phyloP scores from a whole-genome alignment of 2,888 invertebrate genomes.

The Tolmerus cingulatus region DNA sequence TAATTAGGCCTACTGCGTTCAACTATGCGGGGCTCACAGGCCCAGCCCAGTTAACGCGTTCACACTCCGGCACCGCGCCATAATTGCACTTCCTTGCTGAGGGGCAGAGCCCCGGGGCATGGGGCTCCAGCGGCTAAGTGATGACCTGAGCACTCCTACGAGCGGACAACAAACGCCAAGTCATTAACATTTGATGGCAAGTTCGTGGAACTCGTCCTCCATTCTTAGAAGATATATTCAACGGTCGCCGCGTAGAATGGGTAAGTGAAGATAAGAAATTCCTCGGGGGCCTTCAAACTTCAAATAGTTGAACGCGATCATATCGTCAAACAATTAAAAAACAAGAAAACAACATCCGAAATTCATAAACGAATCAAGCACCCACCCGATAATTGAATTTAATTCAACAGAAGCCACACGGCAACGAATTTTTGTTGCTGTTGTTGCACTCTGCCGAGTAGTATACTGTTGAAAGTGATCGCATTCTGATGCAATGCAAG shows the following conservation, averaged over 20 bases:
- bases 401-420: neutral
- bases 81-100: slow-evolving; percentile 9
- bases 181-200: neutral
- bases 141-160: neutral
- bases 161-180: neutral
- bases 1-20: neutral
- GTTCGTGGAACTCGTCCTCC: neutral
- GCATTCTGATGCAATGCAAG: neutral
- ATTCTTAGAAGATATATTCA: neutral
- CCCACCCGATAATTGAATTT: neutral
- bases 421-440: neutral
- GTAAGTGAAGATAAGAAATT: neutral
- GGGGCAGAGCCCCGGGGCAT: neutral
- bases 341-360: neutral
- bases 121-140: neutral
- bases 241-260: neutral
- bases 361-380: neutral
- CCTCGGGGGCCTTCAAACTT: neutral
- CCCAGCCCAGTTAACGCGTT: neutral
- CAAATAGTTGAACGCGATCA: neutral
- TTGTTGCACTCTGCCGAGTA: neutral
- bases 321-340: neutral
- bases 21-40: neutral
- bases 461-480: neutral
- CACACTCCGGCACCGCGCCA: neutral